A percentile compares a stretch with the other conserved stretches of the same genome.
phyloP scores from a whole-genome alignment of 2,113 vertebrate species.

The Ahaetulla prasina region DNA sequence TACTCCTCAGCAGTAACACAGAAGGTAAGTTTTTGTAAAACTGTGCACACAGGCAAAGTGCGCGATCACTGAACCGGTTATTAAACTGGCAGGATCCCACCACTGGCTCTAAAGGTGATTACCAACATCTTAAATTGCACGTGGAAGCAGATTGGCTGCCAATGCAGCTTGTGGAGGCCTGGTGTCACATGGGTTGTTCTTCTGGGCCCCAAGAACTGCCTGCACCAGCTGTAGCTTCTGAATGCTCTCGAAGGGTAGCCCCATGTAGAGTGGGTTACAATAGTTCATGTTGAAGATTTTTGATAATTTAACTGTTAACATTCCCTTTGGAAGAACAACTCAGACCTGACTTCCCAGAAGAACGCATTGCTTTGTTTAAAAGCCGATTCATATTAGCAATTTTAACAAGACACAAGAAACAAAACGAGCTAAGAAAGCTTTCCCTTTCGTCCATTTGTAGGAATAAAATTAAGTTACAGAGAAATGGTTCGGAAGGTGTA shows the following conservation, averaged over 20 bases:
- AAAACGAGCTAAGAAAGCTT: background rate
- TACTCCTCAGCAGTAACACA: too few relatives aligned
- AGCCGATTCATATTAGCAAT: background rate
- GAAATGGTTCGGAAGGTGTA: background rate
- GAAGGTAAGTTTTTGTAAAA: too few relatives aligned
- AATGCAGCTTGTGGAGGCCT: background rate
- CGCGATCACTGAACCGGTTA: too few relatives aligned
- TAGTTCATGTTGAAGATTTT: background rate
- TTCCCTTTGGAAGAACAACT: slow-evolving; percentile 10
- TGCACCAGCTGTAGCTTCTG: too few relatives aligned
- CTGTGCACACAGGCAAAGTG: too few relatives aligned
- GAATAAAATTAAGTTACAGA: background rate
- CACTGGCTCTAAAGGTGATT: background rate
- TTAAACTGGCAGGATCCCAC: too few relatives aligned
- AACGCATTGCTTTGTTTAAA: background rate
- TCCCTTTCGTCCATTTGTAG: background rate
- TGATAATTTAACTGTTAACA: background rate
- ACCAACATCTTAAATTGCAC: background rate
- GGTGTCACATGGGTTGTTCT: background rate
- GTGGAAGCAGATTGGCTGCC: too few relatives aligned
- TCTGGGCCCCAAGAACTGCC: background rate
- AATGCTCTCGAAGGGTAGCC: background rate
- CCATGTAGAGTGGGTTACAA: background rate
- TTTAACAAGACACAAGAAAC: background rate
- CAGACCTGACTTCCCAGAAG: background rate